A percentile compares a stretch with the other conserved stretches of the same genome.
These are phyloP conservation scores for Bombus waltoni DNA, from an alignment of 1,140 invertebrate species.

Conservation along the genomic window DNA sequence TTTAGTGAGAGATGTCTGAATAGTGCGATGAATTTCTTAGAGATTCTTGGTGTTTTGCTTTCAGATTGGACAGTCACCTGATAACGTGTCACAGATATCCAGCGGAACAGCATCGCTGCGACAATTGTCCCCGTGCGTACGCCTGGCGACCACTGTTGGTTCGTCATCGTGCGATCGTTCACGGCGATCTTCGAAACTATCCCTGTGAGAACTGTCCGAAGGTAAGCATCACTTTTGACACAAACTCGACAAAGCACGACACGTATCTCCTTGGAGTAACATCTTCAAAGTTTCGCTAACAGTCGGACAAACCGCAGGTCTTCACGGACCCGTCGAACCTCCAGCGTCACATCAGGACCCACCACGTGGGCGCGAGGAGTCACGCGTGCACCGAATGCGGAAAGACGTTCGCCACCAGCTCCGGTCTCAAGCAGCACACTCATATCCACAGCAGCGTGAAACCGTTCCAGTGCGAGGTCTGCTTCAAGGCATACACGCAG, in stretches of 20 bases:
- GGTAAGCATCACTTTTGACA: conserved; percentile 80
- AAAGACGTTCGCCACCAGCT: conserved; percentile 98
- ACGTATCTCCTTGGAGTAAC: conserved; percentile 44
- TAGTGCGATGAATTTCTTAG: not conserved
- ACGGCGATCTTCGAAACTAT: conserved; percentile 91
- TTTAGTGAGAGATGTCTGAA: no score
- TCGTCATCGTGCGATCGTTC: conserved; percentile 91
- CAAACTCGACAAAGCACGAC: not conserved
- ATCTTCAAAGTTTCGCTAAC: conserved; percentile 78
- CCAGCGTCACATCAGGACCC: conserved; percentile 96
- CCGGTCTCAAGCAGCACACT: conserved; percentile 99
- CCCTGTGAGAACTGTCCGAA: conserved; percentile 97
- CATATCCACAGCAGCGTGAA: conserved; percentile 99
- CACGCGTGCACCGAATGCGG: conserved; percentile 99
- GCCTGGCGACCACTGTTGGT: conserved; percentile 91
- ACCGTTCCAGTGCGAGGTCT: conserved; percentile 98
- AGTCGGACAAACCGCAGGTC: conserved; percentile 84
- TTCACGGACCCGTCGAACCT: conserved; percentile 98
- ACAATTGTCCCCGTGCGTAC: conserved; percentile 92
- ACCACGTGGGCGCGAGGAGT: conserved; percentile 95
- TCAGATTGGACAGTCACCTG: conserved; percentile 92
- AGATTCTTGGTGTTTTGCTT: conserved; percentile 69
- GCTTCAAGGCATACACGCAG: conserved; percentile 98
- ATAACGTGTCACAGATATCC: conserved; percentile 89
- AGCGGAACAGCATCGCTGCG: conserved; percentile 91